Conservation (phyloP, 92 coral and sea anemone genomes). For the Umimayanthus chanpuru region DNA sequence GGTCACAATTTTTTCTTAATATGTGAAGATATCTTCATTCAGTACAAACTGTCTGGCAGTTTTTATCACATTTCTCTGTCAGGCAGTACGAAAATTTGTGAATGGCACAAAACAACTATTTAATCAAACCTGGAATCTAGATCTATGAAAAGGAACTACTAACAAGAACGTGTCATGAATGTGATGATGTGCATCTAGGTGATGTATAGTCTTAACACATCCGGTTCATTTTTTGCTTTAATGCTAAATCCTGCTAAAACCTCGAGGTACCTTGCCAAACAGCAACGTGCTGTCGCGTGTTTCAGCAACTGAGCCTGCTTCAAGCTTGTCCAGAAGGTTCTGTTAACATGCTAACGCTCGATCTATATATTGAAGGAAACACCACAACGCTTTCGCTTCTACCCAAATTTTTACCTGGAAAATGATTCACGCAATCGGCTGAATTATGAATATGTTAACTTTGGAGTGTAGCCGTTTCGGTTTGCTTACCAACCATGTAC, state of each 20-base stretch:
- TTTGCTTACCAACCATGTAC: not conserved
- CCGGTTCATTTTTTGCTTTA: conserved; percentile 26
- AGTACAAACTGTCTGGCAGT: not conserved
- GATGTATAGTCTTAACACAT: conserved; percentile 5
- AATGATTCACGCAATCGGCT: not conserved
- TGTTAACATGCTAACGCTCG: too few species aligned
- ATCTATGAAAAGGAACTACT: not conserved
- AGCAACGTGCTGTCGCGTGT: not conserved
- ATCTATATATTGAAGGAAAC: too few species aligned
- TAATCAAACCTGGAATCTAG: not conserved
- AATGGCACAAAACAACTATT: not conserved
- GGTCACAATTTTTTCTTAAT: not conserved
- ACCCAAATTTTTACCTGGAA: not conserved
- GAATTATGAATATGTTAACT: not conserved
- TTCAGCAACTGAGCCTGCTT: too few species aligned
- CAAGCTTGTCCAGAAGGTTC: too few species aligned
- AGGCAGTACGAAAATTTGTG: not conserved
- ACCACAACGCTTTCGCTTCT: not conserved
- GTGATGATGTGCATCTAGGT: not conserved
- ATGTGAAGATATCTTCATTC: too few species aligned
- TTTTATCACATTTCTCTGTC: not conserved
- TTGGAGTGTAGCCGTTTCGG: not conserved
- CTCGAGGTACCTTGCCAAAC: not conserved
- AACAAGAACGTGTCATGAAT: conserved; percentile 27
- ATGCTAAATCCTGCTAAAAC: not conserved